Conservation (phyloP, 2,797 vertebrate species). For the Limnodromus scolopaceus region DNA sequence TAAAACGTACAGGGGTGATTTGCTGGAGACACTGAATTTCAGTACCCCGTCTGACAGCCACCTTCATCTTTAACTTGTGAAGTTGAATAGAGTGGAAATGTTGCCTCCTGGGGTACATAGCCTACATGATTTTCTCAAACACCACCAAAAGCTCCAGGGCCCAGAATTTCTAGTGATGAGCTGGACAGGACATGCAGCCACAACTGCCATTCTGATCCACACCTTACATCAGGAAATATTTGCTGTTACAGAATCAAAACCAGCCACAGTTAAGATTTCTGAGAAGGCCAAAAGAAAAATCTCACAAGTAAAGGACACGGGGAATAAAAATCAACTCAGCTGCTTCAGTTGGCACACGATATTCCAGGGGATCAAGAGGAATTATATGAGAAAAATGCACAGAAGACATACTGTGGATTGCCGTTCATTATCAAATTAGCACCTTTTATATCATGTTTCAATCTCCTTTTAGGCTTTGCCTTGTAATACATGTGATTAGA, state of each 20-base stretch:
- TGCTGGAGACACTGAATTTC: conserved; percentile 31
- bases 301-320: neutral
- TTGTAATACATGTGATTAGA: conserved; percentile 2
- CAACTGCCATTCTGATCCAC: neutral
- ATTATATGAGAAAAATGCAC: conserved; percentile 29
- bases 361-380: conserved; percentile 19
- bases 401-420: neutral
- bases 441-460: conserved; percentile 35
- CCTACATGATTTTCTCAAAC: conserved; percentile 32
- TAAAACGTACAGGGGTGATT: neutral
- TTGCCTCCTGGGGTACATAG: conserved; percentile 42
- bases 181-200: neutral
- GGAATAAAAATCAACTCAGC: conserved; percentile 5
- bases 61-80: conserved; percentile 38
- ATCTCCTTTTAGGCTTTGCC: neutral
- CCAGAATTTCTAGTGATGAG: neutral
- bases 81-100: conserved; percentile 36
- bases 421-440: conserved; percentile 4
- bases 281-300: neutral
- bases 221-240: neutral
- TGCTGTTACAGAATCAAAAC: neutral
- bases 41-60: conserved; percentile 19
- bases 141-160: conserved; percentile 22
- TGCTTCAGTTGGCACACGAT: neutral
- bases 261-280: neutral